A percentile compares a stretch with the other conserved stretches of the same genome.
Conservation (phyloP, 2,888 invertebrate species). For the Acrobasis consociella region DNA sequence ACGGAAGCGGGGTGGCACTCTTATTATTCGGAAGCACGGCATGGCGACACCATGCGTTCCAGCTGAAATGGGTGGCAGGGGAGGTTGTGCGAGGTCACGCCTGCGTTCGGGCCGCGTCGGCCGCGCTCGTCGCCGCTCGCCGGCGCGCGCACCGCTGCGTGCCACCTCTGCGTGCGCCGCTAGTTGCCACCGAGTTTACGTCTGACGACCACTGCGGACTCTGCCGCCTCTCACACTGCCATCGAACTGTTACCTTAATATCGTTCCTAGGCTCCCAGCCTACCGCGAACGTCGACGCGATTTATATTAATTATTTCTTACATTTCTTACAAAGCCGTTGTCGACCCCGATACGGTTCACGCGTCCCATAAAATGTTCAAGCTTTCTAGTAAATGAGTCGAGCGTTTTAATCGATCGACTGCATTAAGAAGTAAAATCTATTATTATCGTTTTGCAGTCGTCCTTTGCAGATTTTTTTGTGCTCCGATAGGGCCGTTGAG, state of each 20-base stretch:
- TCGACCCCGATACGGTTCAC: conserved; percentile 40
- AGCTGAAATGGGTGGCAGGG: conserved; percentile 67
- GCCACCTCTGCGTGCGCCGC: conserved; percentile 73
- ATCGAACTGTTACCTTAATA: conserved; percentile 72
- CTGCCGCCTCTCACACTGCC: conserved; percentile 75
- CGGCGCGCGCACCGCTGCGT: conserved; percentile 69
- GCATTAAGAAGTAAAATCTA: conserved; percentile 74
- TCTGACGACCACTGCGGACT: conserved; percentile 72
- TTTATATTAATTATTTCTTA: conserved; percentile 42
- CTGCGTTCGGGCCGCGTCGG: conserved; percentile 59
- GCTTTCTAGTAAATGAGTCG: conserved; percentile 59
- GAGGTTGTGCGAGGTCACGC: conserved; percentile 79
- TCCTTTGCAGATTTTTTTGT: conserved; percentile 70
- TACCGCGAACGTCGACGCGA: conserved; percentile 62
- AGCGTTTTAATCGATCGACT: conserved; percentile 76
- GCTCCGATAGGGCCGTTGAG: conserved; percentile 51
- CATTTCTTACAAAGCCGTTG: conserved; percentile 39
- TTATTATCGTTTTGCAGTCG: conserved; percentile 69
- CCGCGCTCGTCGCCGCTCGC: conserved; percentile 52
- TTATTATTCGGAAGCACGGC: conserved; percentile 35
- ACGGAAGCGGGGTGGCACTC: conserved; percentile 39
- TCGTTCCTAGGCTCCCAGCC: conserved; percentile 66
- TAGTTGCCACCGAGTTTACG: conserved; percentile 65
- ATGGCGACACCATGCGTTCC: conserved; percentile 68
- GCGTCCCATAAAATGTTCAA: conserved; percentile 52